Conservation (phyloP, 2,888 invertebrate species). For the Oligia latruncula region DNA sequence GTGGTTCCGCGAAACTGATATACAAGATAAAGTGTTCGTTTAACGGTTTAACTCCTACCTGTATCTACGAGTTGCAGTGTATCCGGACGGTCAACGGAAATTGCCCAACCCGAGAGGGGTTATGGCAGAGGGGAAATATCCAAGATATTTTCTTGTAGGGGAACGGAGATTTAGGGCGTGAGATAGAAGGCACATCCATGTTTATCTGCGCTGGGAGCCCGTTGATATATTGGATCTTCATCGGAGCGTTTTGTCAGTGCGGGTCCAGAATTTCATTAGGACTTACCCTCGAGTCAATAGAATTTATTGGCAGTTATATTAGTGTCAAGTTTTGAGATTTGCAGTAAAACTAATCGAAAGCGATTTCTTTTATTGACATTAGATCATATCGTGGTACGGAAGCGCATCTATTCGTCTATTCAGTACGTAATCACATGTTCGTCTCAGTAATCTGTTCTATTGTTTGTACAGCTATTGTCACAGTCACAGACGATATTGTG, state of each 20-base stretch:
- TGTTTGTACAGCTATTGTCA: constrained; percentile 79
- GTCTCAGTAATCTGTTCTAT: constrained; percentile 79
- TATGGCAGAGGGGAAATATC: constrained; percentile 71
- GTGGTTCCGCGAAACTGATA: constrained; percentile 74
- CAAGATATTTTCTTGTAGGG: constrained; percentile 77
- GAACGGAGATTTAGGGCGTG: constrained; percentile 79
- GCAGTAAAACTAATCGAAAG: constrained; percentile 29
- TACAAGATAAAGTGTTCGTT: constrained; percentile 79
- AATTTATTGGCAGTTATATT: constrained; percentile 44
- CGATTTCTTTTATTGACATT: constrained; percentile 53
- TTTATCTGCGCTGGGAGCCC: constrained; percentile 72
- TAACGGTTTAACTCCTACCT: constrained; percentile 72
- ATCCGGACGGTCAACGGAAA: constrained; percentile 75
- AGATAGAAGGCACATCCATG: constrained; percentile 72
- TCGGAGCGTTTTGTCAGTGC: constrained; percentile 36
- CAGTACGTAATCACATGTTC: constrained; percentile 71
- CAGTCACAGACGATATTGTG: constrained; percentile 74
- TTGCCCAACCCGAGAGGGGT: constrained; percentile 74
- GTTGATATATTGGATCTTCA: constrained; percentile 71
- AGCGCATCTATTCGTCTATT: constrained; percentile 69
- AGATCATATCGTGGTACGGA: constrained; percentile 62
- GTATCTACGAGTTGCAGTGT: constrained; percentile 67
- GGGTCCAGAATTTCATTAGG: constrained; percentile 58
- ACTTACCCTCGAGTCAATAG: constrained; percentile 32
- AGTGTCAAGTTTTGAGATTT: constrained; percentile 29